Evolutionary conservation across 2,113 vertebrate species (phyloP), one percentile per base, ranked within the genome.

Genomic region (Ascaphus truei): DNA sequence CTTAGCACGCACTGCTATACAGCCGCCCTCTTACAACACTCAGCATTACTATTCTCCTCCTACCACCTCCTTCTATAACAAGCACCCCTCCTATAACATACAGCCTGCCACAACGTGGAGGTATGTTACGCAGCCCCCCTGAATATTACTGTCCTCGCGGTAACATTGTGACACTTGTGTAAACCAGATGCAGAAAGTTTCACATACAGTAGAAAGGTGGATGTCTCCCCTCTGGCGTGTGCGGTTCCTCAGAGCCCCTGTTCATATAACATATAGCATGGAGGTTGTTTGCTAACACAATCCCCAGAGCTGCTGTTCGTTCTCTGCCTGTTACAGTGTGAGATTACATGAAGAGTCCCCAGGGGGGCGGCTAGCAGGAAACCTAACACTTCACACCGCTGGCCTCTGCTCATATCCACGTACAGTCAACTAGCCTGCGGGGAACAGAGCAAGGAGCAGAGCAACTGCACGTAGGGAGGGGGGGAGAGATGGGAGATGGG

Each of bases 381-480:
- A 69, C 51, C 53, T 18, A 48, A 60, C 56, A 68, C 53, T 68
- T 68, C 57, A 59, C n/a, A 50, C 55, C 18, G 31, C 47, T 68
- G 65, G 41, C 65, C 65, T 59, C 37, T 6, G 18, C 23, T 18
- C 30, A 3, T 20, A 50, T 27, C 58, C 57, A 58, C 66, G 37
- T 50, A 43, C 16, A 68, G 39, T 29, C 53, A 68, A 59, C 39
- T 22, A 31, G 65, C 55, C 65, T 25, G 15, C 6, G 31, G 65
- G 55, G 55, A 59, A 36, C 41, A 12, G 33, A 29, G 13, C 31
- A 33, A 55, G 27, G 16, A 31, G 2, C 8, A 18, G 5, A 30
- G 9, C 7, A 16, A 7, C 7, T 45, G 15, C 7, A 8, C 22
- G n/a, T 18, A 30, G n/a, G 22, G 53, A 56, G 29, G 29, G 53